These are phyloP conservation scores for Aphodius granarius DNA, from an alignment of 2,888 invertebrate species.

Conservation along the genomic window DNA sequence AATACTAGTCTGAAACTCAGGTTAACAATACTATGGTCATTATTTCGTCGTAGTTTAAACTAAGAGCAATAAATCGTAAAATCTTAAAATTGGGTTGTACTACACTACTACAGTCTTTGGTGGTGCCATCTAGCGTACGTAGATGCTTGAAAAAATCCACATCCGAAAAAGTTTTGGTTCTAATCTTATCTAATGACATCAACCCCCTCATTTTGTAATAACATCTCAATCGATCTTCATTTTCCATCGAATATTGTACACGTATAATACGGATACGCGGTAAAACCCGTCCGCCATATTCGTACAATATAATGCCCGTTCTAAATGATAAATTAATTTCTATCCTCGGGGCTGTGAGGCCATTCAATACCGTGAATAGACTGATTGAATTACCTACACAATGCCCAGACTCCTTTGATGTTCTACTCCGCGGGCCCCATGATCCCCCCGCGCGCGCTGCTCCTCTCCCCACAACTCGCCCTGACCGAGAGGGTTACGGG, in stretches of 20 bases:
- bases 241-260: background rate
- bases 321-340: conserved; percentile 41
- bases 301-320: conserved; percentile 31
- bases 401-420: conserved; percentile 34
- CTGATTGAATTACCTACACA: conserved; percentile 39
- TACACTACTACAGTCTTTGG: too few species aligned
- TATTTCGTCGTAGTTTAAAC: too few species aligned
- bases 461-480: background rate
- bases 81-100: too few species aligned
- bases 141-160: too few species aligned
- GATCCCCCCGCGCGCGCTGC: conserved; percentile 12
- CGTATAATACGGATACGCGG: conserved; percentile 2
- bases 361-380: conserved; percentile 38
- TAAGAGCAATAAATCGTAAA: too few species aligned
- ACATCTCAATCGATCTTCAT: background rate
- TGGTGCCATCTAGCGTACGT: too few species aligned
- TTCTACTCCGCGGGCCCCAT: conserved; percentile 7
- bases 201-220: background rate
- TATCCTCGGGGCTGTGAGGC: conserved; percentile 37
- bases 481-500: conserved; percentile 5
- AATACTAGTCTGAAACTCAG: too few species aligned
- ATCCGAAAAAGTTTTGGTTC: too few species aligned
- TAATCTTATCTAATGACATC: too few species aligned
- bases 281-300: background rate
- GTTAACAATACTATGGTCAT: too few species aligned